Base-by-base conservation (phyloP, 2,888 invertebrate genomes). In the Mantis religiosa region DNA sequence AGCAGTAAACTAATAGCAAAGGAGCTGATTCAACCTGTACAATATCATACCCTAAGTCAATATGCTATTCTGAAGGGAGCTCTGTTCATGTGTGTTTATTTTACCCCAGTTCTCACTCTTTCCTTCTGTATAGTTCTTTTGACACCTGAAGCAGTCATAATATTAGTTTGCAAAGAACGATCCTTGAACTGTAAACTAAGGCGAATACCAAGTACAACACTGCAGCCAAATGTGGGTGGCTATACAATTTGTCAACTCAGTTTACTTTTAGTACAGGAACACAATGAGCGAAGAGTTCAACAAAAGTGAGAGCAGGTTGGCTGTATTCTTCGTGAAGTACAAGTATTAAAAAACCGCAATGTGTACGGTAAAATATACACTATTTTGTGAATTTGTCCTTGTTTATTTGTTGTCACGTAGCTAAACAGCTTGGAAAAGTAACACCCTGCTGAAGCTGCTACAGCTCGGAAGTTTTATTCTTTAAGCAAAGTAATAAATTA, bases 401-500 rank as follows among this genome's bases (percentile, higher is more conserved):
- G 25, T 71, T 71, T 25, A 25, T 71, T 71, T 71, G 54, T 25
- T 71, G 54, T 71, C 54, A 71, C 41, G 41, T 41, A 41, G 9
- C 41, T 41, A 41, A 41, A 41, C 41, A 41, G 6, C 12, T 41
- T 12, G 41, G 54, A 20, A 54, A 54, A 54, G 54, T 71, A 25
- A 71, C 54, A 71, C 54, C 54, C 25, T 71, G 4, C 25, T 71
- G 54, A 71, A 71, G 20, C 54, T 2, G 54, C 54, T 71, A 71
- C 1, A 71, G 20, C 54, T 71, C 4, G 20, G 20, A 71, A 20
- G 41, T 71, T 71, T 71, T 71, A 71, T 71, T 71, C 87, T 87
- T 28, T 82, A 25, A 82, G 82, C 28, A 87, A 87, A 87, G 82
- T 87, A 87, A 87, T 87, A 87, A 87, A 87, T 87, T 87, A 87